Evolutionary conservation across 23 tunicate species (phyloP), one percentile per base, ranked within the genome.

Genomic region (Ciona savignyi): DNA sequence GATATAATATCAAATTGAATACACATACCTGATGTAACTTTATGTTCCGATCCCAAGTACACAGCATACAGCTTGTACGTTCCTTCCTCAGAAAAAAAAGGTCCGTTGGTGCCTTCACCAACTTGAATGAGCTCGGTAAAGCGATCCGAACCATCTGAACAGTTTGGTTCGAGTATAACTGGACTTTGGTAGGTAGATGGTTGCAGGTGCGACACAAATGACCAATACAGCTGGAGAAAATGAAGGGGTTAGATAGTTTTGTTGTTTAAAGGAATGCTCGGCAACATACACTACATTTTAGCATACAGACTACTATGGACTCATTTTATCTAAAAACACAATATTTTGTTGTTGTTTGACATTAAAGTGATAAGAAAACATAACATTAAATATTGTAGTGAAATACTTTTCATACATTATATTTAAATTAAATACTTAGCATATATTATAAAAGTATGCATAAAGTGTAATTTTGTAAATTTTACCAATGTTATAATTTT

Each of bases 71-170:
- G 63, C n/a, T 25, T 32, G 51, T 87, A 87, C 65, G 35, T 75
- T 33, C 95, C 95, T 2, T 81, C 69, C 4, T 24, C 35, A 32
- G 51, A 2, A 32, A 80, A 71, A 0, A 35, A 21, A 22, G 80
- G 68, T 2, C 95, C 95, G 23, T 70, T 2, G 19, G 32, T 62
- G 1, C 86, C 86, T 33, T 71, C 82, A 6, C 86, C 95, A 70
- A 87, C 72, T 11, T 30, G 70, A 34, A 87, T 78, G 26, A 81
- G n/a, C 35, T 87, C 77, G 51, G 77, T 71, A 74, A 63, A 70
- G 20, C 83, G 66, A 76, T 81, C 95, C 26, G 70, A 4, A 0
- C 86, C 95, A 42, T 76, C 83, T 15, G 65, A 75, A 11, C 74
- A 82, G 2, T 25, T 20, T 2, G 95, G 85, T 70, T 87, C 51